Percentiles rank a stretch among this genome's conserved stretches.
These are phyloP conservation scores for Sicus ferrugineus DNA, from an alignment of 2,888 invertebrate genomes.

Conservation along the genomic window DNA sequence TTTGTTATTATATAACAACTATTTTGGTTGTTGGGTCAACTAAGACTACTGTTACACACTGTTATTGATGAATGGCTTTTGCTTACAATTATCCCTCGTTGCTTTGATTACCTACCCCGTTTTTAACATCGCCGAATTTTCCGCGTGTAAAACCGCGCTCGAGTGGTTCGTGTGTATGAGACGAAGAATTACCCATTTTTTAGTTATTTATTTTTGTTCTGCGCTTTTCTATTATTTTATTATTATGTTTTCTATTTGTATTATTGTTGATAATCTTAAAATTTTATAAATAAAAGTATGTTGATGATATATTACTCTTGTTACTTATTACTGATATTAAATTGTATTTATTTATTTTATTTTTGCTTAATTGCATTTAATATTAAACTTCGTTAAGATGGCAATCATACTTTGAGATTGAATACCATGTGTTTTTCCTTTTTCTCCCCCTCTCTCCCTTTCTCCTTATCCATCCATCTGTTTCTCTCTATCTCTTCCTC, in stretches of 20 bases:
- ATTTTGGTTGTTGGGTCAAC: too few species aligned
- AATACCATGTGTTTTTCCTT: background rate
- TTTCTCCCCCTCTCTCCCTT: background rate
- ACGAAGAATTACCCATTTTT: constrained; percentile 84
- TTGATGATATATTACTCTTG: background rate
- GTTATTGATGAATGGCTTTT: background rate
- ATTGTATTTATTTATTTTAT: background rate
- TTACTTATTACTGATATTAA: background rate
- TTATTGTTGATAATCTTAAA: background rate
- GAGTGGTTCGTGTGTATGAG: constrained; percentile 82
- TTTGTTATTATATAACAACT: too few species aligned
- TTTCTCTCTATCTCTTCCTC: background rate
- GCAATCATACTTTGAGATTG: background rate
- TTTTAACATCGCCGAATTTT: constrained; percentile 65
- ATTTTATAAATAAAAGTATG: background rate
- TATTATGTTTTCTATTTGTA: background rate
- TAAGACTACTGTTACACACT: background rate
- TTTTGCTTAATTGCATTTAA: background rate
- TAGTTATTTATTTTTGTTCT: background rate
- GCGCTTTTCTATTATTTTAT: background rate
- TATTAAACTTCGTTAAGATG: background rate
- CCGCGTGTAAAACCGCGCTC: constrained; percentile 71
- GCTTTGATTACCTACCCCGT: constrained; percentile 62
- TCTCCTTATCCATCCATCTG: background rate
- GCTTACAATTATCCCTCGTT: too few species aligned